Conservation (phyloP, 2,113 vertebrate genomes). For the Poeciliopsis retropinna region DNA sequence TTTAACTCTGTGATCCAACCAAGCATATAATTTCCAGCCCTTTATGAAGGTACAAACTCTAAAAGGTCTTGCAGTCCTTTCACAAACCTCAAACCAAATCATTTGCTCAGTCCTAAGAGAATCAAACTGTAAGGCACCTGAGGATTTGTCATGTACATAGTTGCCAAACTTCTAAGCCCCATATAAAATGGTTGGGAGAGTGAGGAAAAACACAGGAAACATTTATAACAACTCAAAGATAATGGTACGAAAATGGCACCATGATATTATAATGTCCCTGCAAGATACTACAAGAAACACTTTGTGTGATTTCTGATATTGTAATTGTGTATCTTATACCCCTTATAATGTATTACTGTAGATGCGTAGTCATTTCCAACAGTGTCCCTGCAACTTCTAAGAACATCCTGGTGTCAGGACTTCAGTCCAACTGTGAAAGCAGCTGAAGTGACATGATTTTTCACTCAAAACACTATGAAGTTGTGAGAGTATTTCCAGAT, state of each 20-base stretch:
- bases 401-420: conserved; percentile 26
- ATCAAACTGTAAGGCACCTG: conserved; percentile 82
- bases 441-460: background rate
- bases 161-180: conserved; percentile 71
- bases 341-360: background rate
- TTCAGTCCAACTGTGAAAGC: conserved; percentile 27
- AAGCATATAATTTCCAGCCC: conserved; percentile 64
- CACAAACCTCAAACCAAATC: conserved; percentile 43
- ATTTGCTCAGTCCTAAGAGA: conserved; percentile 60
- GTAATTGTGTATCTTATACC: conserved; percentile 18
- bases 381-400: conserved; percentile 27
- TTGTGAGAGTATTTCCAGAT: background rate
- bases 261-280: conserved; percentile 48
- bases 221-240: background rate
- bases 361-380: conserved; percentile 5
- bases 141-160: conserved; percentile 78
- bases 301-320: background rate
- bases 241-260: conserved; percentile 28
- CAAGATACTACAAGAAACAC: conserved; percentile 40
- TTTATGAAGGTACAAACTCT: conserved; percentile 60
- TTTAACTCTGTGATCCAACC: conserved; percentile 46
- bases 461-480: no score
- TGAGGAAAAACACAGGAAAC: conserved; percentile 15
- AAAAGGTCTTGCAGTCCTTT: conserved; percentile 48
- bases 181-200: conserved; percentile 41